phyloP scores from a whole-genome alignment of 1,140 invertebrate species.

The Scylla paramamosain region DNA sequence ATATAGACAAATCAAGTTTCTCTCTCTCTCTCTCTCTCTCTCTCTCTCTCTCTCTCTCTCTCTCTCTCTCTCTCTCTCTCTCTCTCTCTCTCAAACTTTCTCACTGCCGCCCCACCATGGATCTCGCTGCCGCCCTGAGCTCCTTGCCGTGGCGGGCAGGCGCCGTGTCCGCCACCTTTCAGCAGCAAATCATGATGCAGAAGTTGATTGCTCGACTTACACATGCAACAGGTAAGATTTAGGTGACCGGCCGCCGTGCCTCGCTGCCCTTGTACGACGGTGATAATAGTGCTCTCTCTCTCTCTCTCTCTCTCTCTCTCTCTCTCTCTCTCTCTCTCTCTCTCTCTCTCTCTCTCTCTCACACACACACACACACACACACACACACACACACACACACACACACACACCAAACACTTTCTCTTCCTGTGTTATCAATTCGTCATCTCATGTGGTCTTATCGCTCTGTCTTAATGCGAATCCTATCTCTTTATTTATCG shows the following conservation, averaged over 20 bases:
- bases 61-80: slow-evolving; percentile 46
- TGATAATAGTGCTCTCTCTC: neutral
- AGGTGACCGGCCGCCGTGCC: too few relatives aligned
- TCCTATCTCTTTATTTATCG: neutral
- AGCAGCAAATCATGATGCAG: slow-evolving; percentile 49
- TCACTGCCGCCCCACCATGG: neutral
- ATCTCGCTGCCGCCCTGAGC: neutral
- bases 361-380: too few relatives aligned
- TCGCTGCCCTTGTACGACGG: too few relatives aligned
- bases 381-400: too few relatives aligned
- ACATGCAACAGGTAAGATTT: slow-evolving; percentile 33
- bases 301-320: too few relatives aligned
- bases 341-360: too few relatives aligned
- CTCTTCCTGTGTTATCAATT: neutral
- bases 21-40: slow-evolving; percentile 51
- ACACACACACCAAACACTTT: neutral
- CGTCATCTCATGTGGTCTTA: neutral
- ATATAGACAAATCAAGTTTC: neutral
- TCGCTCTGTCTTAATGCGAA: neutral
- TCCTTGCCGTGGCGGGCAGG: slow-evolving; percentile 15
- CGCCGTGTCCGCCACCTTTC: slow-evolving; percentile 40
- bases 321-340: too few relatives aligned
- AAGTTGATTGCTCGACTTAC: slow-evolving; percentile 44
- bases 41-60: slow-evolving; percentile 41
- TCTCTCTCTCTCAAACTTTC: neutral